Conservation (phyloP, 2,797 vertebrate genomes). For the Ispidina picta region DNA sequence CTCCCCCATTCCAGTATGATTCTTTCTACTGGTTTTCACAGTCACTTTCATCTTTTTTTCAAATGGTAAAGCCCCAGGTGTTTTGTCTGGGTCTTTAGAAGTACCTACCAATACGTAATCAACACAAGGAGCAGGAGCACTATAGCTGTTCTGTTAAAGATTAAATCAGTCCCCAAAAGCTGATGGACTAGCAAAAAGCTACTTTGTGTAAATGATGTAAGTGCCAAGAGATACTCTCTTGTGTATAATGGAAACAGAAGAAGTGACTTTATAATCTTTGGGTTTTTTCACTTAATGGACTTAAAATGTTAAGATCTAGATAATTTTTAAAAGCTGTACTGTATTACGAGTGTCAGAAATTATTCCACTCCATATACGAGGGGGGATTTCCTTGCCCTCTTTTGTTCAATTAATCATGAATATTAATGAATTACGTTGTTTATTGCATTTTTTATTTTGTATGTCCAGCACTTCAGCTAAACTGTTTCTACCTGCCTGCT, state of each 20-base stretch:
- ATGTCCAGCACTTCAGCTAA: not conserved
- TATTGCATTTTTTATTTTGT: not conserved
- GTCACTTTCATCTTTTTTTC: not conserved
- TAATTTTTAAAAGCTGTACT: not conserved
- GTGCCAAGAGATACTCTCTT: not conserved
- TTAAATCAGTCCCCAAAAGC: not conserved
- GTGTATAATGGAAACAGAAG: not conserved
- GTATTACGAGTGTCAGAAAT: not conserved
- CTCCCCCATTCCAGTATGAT: not conserved
- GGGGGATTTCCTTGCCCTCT: not conserved
- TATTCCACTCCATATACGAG: not conserved
- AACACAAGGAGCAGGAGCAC: not conserved
- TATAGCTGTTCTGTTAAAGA: not conserved
- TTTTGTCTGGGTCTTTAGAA: not conserved
- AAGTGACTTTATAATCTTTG: not conserved
- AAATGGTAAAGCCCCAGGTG: not conserved
- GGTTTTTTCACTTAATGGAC: not conserved
- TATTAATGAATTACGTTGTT: slow-evolving; percentile 1
- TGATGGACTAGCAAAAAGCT: not conserved
- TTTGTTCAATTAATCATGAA: slow-evolving; percentile 26
- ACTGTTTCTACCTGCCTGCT: not conserved
- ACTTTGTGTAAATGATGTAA: not conserved
- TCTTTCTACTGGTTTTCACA: not conserved
- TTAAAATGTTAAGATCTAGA: not conserved
- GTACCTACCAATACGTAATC: not conserved